Percentiles rank a stretch among this genome's conserved stretches.
Conservation (phyloP, 2,888 invertebrate genomes). For the Thecophora atra region DNA sequence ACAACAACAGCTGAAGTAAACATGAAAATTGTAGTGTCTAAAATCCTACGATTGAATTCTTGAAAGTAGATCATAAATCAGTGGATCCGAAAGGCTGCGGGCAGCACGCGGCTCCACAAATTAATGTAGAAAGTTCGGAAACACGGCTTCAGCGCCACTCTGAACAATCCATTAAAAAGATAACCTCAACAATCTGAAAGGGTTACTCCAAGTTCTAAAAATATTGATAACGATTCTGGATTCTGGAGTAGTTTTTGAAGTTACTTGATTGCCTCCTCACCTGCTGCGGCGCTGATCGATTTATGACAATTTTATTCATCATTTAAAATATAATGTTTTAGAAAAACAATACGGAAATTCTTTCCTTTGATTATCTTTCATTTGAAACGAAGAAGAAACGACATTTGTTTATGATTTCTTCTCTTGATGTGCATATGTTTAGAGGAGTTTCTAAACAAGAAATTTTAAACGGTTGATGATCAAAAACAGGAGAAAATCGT, state of each 20-base stretch:
- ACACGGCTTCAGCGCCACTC: background rate
- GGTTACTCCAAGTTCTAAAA: background rate
- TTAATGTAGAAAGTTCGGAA: background rate
- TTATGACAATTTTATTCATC: conserved; percentile 36
- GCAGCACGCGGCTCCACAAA: background rate
- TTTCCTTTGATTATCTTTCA: background rate
- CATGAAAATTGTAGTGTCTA: background rate
- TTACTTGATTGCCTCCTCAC: background rate
- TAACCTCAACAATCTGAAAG: background rate
- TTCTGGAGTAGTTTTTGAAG: background rate
- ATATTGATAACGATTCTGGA: background rate
- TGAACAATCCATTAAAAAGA: background rate
- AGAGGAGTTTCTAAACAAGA: background rate
- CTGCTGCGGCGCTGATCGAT: conserved; percentile 41
- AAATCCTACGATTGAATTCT: too few relatives aligned
- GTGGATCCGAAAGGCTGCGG: background rate
- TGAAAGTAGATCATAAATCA: background rate
- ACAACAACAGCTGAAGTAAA: too few relatives aligned
- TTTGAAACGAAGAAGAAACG: background rate
- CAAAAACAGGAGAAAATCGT: too few relatives aligned
- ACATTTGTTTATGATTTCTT: background rate
- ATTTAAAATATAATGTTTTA: background rate
- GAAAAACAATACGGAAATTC: background rate
- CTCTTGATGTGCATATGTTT: background rate
- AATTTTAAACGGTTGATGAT: background rate